phyloP scores from a whole-genome alignment of 2,113 vertebrate species.

The Micronycteris hirsuta region DNA sequence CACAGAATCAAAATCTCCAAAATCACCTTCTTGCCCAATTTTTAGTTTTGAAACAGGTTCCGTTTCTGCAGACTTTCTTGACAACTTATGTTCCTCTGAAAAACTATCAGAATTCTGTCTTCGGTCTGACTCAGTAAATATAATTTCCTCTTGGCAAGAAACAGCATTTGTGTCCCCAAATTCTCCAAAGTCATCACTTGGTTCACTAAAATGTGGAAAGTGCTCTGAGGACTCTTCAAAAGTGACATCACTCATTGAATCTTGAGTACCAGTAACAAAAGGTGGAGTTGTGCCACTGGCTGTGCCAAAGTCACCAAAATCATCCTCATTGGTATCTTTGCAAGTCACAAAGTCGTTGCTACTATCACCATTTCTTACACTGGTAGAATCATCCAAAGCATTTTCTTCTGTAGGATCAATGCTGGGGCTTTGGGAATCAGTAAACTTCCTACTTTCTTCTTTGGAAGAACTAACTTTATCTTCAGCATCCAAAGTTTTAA shows the following conservation, averaged over 20 bases:
- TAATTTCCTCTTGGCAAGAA: conserved; percentile 75
- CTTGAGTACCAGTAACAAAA: conserved; percentile 67
- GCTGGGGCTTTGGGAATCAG: conserved; percentile 55
- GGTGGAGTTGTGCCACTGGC: conserved; percentile 79
- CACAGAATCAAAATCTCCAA: conserved; percentile 81
- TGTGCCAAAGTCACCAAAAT: conserved; percentile 88
- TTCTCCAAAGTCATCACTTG: conserved; percentile 80
- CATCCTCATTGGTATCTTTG: conserved; percentile 75
- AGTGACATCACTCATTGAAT: conserved; percentile 55
- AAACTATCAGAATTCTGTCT: conserved; percentile 65
- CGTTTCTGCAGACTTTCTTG: conserved; percentile 57
- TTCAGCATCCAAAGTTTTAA: conserved; percentile 53
- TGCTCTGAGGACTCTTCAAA: conserved; percentile 78
- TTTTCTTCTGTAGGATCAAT: conserved; percentile 66
- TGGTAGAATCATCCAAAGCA: conserved; percentile 53
- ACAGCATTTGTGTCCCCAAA: conserved; percentile 76
- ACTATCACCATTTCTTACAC: conserved; percentile 67
- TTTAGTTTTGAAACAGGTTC: conserved; percentile 73
- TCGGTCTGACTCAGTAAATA: conserved; percentile 72
- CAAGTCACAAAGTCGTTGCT: conserved; percentile 75
- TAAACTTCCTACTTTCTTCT: conserved; percentile 58
- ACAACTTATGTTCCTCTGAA: conserved; percentile 63
- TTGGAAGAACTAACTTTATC: conserved; percentile 54
- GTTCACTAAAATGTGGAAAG: conserved; percentile 67
- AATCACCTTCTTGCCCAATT: conserved; percentile 75